Evolutionary conservation across 2,888 invertebrate species (phyloP), one percentile per base, ranked within the genome.

Genomic region (Drosophila gaucha): DNA sequence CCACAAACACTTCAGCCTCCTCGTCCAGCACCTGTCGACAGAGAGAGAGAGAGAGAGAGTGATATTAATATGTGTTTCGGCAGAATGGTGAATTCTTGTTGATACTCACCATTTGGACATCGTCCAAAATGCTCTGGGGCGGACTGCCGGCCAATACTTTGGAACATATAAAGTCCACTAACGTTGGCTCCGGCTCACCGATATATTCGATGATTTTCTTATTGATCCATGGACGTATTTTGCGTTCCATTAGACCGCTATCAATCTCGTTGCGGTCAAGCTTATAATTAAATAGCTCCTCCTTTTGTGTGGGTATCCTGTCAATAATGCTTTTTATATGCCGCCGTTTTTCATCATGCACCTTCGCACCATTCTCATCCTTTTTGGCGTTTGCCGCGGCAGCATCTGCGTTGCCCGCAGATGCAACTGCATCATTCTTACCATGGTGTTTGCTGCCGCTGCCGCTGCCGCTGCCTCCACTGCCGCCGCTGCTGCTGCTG

Each of bases 191-290:
- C 16, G 99, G 99, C 92, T 99, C 99, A 33, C 99, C 99, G 90
- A 99, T 99, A 92, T 99, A 99, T 93, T 99, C 99, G 74, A 98
- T 96, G 60, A 99, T 99, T 93, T 99, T 99, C 93, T 99, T 99
- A 93, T 98, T 98, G 86, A 99, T 98, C 99, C 99, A 99, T 43
- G 99, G 99, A 72, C 98, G 95, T 91, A 99, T 98, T 91, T 99
- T 95, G 91, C 96, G 96, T 91, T 99, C 98, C 97, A 99, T 98
- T 83, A 96, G 92, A 68, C 93, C 92, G 91, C 93, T 93, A 89
- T 95, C 95, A 93, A 95, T 94, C 93, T 96, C 95, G 65, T 94
- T 94, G 96, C 97, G 98, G 92, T 99, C 98, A 52, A 99, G 94
- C 84, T 96, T 95, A 92, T 97, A 99, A 75, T 96, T 97, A 93